Base-by-base conservation (phyloP, 2,113 vertebrate genomes). In the Cyprinodon tularosa region DNA sequence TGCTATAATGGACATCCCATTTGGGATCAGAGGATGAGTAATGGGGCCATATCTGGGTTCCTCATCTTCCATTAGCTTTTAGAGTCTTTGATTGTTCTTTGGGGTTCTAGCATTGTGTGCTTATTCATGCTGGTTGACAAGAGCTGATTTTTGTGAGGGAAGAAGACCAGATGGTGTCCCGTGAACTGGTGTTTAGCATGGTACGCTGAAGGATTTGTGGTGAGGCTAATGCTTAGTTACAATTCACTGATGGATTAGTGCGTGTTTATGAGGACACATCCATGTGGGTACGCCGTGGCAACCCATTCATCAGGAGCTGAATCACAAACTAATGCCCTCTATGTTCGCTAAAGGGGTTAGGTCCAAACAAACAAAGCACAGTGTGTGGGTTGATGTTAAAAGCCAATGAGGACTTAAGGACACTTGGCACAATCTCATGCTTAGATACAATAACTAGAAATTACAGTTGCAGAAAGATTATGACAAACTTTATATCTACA, bases 291-390 rank as follows among this genome's bases (percentile, higher is more conserved):
- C 90, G 94, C 91, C 86, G 92, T 94, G 94, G 95, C 81, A 95
- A 90, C 93, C 91, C 89, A 92, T 94, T 96, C 95, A 96, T 96
- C 95, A 95, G 93, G 59, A 93, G 92, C 94, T 95, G 95, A 96
- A 96, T 95, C 95, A 93, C 94, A 92, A 94, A 94, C 95, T 96
- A 97, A 96, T 95, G 94, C 72, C 94, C 90, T 96, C 95, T 95
- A 93, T 96, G 91, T 95, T 94, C 92, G 78, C 95, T 95, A 96
- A 97, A 95, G 91, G 94, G 72, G 91, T 93, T 90, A 91, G 90
- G 91, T 93, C 91, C 90, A 92, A n/a, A 53, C 17, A 53, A 53
- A 53, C 65, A 68, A 94, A 95, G 12, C 72, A 68, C 22, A 71
- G 44, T 64, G 50, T 84, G 66, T 83, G 75, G 65, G 71, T 47